These are phyloP conservation scores for Cyanistes caeruleus DNA, from an alignment of 2,113 vertebrate genomes.

Conservation along the genomic window DNA sequence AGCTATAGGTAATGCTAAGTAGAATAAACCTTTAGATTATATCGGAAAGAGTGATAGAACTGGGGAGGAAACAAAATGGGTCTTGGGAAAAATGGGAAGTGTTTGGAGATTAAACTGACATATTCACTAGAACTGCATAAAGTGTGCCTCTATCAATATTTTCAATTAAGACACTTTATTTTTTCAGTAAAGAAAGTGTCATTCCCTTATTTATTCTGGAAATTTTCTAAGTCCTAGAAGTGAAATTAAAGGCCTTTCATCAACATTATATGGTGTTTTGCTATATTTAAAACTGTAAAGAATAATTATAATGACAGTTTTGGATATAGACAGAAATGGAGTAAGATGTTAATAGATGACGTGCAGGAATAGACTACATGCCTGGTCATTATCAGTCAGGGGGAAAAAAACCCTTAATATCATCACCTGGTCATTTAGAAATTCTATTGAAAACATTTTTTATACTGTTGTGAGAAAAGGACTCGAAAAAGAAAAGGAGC, in stretches of 20 bases:
- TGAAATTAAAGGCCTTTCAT: conserved; percentile 59
- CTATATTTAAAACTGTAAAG: conserved; percentile 63
- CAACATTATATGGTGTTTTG: neutral
- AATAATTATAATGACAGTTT: conserved; percentile 48
- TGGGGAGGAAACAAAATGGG: neutral
- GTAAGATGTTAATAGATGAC: neutral
- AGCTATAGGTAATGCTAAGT: neutral
- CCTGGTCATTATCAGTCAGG: neutral
- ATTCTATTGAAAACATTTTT: neutral
- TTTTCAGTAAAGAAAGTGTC: neutral
- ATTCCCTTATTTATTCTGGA: conserved; percentile 42
- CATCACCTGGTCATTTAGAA: neutral
- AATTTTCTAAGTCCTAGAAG: neutral
- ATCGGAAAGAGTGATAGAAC: neutral
- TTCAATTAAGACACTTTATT: conserved; percentile 50
- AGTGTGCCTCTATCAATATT: conserved; percentile 22
- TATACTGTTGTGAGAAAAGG: neutral
- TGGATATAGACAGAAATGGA: neutral
- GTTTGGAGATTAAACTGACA: neutral
- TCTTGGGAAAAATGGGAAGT: neutral
- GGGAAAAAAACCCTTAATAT: neutral
- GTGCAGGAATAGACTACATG: neutral
- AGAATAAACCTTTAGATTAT: neutral
- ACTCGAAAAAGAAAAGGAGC: neutral
- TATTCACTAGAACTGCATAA: neutral